Percentiles rank a stretch among this genome's conserved stretches.
phyloP scores from a whole-genome alignment of 2,797 vertebrate species.

The Buceros bicornis region DNA sequence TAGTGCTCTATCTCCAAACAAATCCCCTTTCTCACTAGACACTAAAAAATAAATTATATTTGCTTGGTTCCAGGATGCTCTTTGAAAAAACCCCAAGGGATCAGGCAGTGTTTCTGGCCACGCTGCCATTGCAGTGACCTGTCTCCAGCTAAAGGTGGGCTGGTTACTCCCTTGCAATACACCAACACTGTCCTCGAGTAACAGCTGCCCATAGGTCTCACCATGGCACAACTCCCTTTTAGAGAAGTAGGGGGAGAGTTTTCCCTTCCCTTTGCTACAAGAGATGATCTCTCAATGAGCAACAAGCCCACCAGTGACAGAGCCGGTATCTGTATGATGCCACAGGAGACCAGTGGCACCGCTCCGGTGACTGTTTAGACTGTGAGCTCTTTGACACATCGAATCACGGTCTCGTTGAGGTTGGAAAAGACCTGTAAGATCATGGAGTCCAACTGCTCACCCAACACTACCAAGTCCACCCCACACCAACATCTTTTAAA shows the following conservation, averaged over 20 bases:
- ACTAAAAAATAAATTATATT: background rate
- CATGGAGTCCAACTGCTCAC: background rate
- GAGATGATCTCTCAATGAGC: background rate
- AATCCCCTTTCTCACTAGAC: background rate
- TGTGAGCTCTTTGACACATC: background rate
- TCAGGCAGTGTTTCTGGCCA: background rate
- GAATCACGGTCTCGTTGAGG: background rate
- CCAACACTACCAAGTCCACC: background rate
- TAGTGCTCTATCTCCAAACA: background rate
- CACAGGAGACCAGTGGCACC: background rate
- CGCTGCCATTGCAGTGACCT: background rate
- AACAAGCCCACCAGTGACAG: background rate
- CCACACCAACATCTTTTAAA: background rate
- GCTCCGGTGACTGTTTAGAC: background rate
- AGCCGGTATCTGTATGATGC: accelerated
- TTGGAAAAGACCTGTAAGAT: background rate
- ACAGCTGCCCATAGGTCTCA: background rate
- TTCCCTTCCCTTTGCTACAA: background rate
- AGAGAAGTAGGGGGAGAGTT: background rate
- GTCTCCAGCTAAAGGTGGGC: background rate
- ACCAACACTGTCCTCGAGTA: accelerated
- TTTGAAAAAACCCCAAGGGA: background rate
- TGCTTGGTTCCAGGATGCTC: background rate
- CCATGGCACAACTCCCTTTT: background rate
- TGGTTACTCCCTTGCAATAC: background rate